Evolutionary conservation across 2,888 invertebrate genomes (phyloP).

Genomic region (Oligia latruncula): DNA sequence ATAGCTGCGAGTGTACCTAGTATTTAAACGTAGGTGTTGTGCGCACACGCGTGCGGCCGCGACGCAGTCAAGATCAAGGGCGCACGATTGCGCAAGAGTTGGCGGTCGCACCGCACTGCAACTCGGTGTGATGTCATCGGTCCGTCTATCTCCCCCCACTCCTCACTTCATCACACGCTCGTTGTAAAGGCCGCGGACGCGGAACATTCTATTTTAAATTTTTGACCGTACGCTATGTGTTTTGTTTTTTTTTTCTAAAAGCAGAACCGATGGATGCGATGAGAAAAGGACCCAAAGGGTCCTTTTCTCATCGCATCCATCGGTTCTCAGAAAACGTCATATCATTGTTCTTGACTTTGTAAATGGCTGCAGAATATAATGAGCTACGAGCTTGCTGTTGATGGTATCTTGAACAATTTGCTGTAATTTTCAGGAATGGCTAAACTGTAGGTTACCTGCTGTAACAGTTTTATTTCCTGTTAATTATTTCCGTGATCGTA

Average conservation of each 20-base stretch:
- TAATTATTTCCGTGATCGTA: background rate
- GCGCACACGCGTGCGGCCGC: conserved; percentile 87
- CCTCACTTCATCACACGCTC: conserved; percentile 73
- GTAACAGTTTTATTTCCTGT: conserved; percentile 22
- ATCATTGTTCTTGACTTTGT: conserved; percentile 44
- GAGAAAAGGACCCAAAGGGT: no score
- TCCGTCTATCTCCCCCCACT: conserved; percentile 80
- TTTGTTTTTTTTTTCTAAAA: conserved; percentile 49
- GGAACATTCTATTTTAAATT: conserved; percentile 86
- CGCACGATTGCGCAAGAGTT: conserved; percentile 89
- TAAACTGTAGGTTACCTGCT: background rate
- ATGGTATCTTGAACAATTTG: conserved; percentile 53
- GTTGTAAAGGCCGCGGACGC: conserved; percentile 84
- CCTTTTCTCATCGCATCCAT: conserved; percentile 44
- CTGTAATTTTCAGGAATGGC: conserved; percentile 49
- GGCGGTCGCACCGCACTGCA: conserved; percentile 88
- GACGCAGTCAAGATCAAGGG: conserved; percentile 91
- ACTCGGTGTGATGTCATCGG: conserved; percentile 88
- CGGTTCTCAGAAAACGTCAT: conserved; percentile 43
- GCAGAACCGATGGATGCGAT: no score
- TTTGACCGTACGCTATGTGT: conserved; percentile 67
- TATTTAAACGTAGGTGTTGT: conserved; percentile 80
- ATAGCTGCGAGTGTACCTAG: conserved; percentile 81
- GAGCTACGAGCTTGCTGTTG: conserved; percentile 27
- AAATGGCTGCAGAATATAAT: conserved; percentile 30